Conservation (phyloP, 1,140 invertebrate genomes). For the Penaeus chinensis region DNA sequence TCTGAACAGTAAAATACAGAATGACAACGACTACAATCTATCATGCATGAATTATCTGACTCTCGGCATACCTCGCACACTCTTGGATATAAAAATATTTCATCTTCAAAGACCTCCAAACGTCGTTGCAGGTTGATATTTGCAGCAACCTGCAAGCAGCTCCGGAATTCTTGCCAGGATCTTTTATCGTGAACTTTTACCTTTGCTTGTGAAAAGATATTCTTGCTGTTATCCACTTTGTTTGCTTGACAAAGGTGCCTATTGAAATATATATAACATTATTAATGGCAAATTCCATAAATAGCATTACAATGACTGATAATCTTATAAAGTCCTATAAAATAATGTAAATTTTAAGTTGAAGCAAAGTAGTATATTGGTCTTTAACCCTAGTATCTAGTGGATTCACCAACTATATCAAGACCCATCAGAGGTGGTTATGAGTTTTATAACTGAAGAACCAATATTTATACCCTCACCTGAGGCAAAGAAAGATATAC, state of each 20-base stretch:
- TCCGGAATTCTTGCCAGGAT: constrained; percentile 33
- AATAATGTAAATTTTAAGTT: too few species aligned
- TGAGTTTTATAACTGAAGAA: too few species aligned
- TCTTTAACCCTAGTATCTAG: too few species aligned
- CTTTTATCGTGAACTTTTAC: constrained; percentile 3
- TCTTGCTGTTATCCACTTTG: constrained; percentile 12
- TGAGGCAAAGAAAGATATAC: too few species aligned
- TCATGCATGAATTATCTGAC: background rate
- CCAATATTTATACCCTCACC: too few species aligned
- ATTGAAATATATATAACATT: background rate
- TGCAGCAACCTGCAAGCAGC: constrained; percentile 12
- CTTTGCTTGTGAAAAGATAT: constrained; percentile 21
- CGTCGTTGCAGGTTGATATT: constrained; percentile 36
- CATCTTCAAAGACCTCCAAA: constrained; percentile 31
- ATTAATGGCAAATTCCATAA: background rate
- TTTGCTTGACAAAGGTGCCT: constrained; percentile 2
- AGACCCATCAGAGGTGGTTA: too few species aligned
- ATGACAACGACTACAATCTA: constrained; percentile 41
- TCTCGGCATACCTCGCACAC: constrained; percentile 49
- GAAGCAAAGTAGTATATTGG: too few species aligned
- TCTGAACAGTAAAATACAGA: constrained; percentile 52
- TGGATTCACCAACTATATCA: too few species aligned
- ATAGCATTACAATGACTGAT: too few species aligned
- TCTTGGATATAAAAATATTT: constrained; percentile 47
- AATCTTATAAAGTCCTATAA: too few species aligned